A percentile compares a stretch with the other conserved stretches of the same genome.
phyloP scores from a whole-genome alignment of 2,797 vertebrate genomes.

The Peromyscus eremicus region DNA sequence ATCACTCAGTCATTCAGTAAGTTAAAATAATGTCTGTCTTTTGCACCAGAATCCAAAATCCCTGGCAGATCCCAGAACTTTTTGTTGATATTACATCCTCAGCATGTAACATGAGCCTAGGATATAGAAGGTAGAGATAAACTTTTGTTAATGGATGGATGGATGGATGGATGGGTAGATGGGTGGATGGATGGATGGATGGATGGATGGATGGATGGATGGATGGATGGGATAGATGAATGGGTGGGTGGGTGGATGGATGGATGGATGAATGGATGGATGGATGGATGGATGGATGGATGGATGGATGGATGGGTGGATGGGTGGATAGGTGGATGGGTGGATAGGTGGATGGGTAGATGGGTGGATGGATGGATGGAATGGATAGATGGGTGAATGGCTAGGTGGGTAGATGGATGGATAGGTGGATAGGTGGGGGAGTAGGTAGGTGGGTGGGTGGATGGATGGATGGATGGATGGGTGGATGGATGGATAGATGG shows the following conservation, averaged over 20 bases:
- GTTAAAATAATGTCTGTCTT: neutral
- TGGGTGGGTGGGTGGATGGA: neutral
- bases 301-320: neutral
- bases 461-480: neutral
- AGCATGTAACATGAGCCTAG: neutral
- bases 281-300: neutral
- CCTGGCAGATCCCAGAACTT: neutral
- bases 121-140: neutral
- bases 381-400: neutral
- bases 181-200: neutral
- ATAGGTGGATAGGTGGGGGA: neutral
- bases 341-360: neutral
- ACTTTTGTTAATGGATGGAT: neutral
- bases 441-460: neutral
- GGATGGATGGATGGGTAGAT: neutral
- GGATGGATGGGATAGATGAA: too few relatives aligned
- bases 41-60: constrained; percentile 3
- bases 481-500: neutral
- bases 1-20: neutral
- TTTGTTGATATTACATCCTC: neutral
- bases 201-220: neutral
- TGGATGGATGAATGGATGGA: neutral
- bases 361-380: neutral
- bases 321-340: neutral
- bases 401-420: neutral